Conservation (phyloP, 2,113 vertebrate species). For the Myotis lucifugus region DNA sequence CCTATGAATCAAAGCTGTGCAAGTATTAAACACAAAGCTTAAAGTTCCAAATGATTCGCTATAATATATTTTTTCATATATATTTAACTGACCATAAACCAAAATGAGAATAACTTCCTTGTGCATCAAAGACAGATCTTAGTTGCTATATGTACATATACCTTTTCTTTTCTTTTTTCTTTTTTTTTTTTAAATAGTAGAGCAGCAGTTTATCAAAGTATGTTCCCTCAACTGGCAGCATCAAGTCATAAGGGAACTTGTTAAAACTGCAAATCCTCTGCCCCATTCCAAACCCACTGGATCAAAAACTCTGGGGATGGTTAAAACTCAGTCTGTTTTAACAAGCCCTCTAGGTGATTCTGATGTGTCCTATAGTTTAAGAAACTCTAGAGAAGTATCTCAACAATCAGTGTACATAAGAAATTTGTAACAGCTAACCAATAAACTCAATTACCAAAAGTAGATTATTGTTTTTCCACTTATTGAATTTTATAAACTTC, state of each 20-base stretch:
- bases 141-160: background rate
- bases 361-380: background rate
- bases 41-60: conserved; percentile 7
- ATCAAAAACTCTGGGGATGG: background rate
- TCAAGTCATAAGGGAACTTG: background rate
- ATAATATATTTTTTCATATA: conserved; percentile 4
- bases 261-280: conserved; percentile 33
- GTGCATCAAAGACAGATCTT: background rate
- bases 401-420: background rate
- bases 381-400: background rate
- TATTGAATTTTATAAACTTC: conserved; percentile 31
- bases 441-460: conserved; percentile 28
- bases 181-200: background rate
- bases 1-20: background rate
- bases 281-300: background rate
- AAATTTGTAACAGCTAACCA: conserved; percentile 36
- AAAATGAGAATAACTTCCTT: background rate
- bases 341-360: background rate
- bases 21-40: background rate
- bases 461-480: background rate
- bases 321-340: background rate
- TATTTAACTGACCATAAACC: background rate
- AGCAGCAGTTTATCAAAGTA: background rate
- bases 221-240: background rate
- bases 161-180: background rate